Percentiles rank a stretch among this genome's conserved stretches.
phyloP scores from a whole-genome alignment of 2,113 vertebrate species.

The Larimichthys crocea region DNA sequence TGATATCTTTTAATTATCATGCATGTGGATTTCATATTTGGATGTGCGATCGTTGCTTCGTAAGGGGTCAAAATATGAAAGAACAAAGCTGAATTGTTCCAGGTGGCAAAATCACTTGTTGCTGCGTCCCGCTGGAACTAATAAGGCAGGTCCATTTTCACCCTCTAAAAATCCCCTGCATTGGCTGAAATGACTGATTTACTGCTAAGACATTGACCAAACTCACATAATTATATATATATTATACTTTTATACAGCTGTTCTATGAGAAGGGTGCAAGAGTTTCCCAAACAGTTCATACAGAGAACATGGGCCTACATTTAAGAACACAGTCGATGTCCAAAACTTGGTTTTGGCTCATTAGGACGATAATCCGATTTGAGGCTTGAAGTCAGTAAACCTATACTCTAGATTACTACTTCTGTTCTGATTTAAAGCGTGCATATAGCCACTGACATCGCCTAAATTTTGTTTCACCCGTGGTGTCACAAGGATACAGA shows the following conservation, averaged over 20 bases:
- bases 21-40: conserved; percentile 72
- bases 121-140: conserved; percentile 83
- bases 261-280: conserved; percentile 52
- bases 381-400: conserved; percentile 37
- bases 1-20: conserved; percentile 56
- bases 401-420: conserved; percentile 14
- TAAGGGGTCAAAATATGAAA: conserved; percentile 62
- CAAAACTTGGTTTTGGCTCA: conserved; percentile 48
- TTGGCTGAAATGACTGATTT: conserved; percentile 84
- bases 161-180: conserved; percentile 81
- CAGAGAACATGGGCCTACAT: conserved; percentile 33
- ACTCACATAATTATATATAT: conserved; percentile 78
- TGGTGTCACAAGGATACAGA: conserved; percentile 1
- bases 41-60: conserved; percentile 53
- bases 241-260: conserved; percentile 68
- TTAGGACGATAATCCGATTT: conserved; percentile 43
- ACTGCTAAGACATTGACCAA: conserved; percentile 77
- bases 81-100: conserved; percentile 82
- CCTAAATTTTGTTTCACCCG: conserved; percentile 2
- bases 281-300: conserved; percentile 62
- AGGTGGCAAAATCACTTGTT: conserved; percentile 84
- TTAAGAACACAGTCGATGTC: conserved; percentile 40
- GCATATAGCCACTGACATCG: not conserved
- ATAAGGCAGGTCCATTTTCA: conserved; percentile 86
- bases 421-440: conserved; percentile 42